phyloP scores from a whole-genome alignment of 2,888 invertebrate genomes.

The Euplagia quadripunctaria region DNA sequence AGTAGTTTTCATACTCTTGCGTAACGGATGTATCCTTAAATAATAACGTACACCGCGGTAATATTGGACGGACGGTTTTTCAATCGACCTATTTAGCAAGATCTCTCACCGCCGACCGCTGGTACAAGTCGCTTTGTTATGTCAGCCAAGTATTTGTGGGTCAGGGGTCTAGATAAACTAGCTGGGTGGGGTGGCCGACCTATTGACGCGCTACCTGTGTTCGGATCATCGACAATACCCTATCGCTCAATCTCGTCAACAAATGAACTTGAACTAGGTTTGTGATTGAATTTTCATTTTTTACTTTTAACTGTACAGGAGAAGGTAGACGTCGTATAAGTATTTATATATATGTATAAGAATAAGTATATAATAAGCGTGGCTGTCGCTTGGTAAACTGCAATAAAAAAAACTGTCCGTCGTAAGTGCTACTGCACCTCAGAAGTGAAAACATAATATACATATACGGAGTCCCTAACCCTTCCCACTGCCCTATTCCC shows the following conservation, averaged over 20 bases:
- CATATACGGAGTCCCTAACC: no score
- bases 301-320: neutral
- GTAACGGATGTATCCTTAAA: constrained; percentile 32
- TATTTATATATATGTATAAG: no score
- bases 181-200: constrained; percentile 11
- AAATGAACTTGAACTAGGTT: constrained; percentile 1
- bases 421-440: no score
- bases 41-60: constrained; percentile 50
- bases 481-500: no score
- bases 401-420: no score
- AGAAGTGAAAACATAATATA: no score
- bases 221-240: constrained; percentile 41
- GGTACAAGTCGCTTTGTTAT: constrained; percentile 1
- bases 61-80: constrained; percentile 30
- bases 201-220: constrained; percentile 43
- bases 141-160: constrained; percentile 3
- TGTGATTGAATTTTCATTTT: neutral
- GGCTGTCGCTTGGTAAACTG: no score
- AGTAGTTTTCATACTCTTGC: constrained; percentile 7
- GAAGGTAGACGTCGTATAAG: neutral
- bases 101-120: neutral
- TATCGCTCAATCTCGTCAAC: constrained; percentile 33
- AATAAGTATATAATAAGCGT: no score
- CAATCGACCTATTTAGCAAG: constrained; percentile 17
- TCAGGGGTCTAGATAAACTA: constrained; percentile 8